phyloP scores from a whole-genome alignment of 1,140 invertebrate species.

The Drosophila melanica region DNA sequence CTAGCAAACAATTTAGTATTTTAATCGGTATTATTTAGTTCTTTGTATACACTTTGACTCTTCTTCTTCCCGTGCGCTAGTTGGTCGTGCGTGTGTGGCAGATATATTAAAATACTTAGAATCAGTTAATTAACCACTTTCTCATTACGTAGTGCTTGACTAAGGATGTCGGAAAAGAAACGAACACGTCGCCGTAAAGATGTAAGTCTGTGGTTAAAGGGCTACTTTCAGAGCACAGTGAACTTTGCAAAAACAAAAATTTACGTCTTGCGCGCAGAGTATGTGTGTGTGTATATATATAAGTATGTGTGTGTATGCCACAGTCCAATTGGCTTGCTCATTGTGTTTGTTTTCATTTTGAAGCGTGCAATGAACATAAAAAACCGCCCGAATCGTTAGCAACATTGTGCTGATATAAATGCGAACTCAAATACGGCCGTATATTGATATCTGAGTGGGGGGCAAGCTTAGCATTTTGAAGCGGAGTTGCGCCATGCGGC shows the following conservation, averaged over 20 bases:
- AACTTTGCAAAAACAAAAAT: conserved; percentile 15
- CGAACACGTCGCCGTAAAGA: conserved; percentile 81
- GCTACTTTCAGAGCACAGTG: background rate
- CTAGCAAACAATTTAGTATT: conserved; percentile 1
- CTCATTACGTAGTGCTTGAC: conserved; percentile 15
- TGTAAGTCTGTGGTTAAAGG: conserved; percentile 63
- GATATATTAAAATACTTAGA: conserved; percentile 59
- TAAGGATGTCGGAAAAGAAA: conserved; percentile 82
- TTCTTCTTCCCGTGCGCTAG: conserved; percentile 31
- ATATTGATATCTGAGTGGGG: conserved; percentile 6
- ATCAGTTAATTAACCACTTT: conserved; percentile 37
- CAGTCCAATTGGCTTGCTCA: conserved; percentile 59
- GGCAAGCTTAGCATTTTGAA: conserved; percentile 1
- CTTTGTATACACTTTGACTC: conserved; percentile 9
- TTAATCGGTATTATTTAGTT: conserved; percentile 32
- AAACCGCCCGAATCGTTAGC: conserved; percentile 19
- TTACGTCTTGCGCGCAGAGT: conserved; percentile 10
- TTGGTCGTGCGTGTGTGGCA: conserved; percentile 68
- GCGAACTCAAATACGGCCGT: background rate
- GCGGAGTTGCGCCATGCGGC: conserved; percentile 15
- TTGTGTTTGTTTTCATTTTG: conserved; percentile 62
- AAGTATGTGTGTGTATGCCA: conserved; percentile 23
- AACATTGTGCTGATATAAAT: conserved; percentile 19
- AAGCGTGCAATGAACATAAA: conserved; percentile 20
- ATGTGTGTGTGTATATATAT: conserved; percentile 5